phyloP scores from a whole-genome alignment of 1,140 invertebrate genomes.

The Papilio xuthus region DNA sequence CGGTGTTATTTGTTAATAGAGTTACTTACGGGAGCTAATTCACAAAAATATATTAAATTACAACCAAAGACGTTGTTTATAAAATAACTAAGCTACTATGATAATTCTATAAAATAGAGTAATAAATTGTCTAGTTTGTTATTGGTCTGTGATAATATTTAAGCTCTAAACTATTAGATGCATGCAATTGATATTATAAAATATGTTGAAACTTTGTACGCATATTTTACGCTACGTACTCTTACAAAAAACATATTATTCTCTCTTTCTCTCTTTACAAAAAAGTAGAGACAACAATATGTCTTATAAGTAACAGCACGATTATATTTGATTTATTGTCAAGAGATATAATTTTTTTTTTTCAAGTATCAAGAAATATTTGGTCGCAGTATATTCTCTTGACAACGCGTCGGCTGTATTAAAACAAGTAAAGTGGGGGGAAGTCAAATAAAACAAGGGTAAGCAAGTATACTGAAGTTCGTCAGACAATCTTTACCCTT shows the following conservation, averaged over 20 bases:
- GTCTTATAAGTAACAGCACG: no score
- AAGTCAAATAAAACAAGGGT: conserved; percentile 69
- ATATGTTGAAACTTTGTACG: no score
- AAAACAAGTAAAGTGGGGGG: conserved; percentile 59
- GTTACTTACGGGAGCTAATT: conserved; percentile 9
- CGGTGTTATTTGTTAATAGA: conserved; percentile 28
- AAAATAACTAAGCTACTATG: not conserved
- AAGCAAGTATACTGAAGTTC: conserved; percentile 76
- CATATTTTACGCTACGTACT: no score
- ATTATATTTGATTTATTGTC: no score
- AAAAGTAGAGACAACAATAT: no score
- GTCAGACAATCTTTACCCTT: conserved; percentile 71
- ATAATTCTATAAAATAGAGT: no score
- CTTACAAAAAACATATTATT: no score
- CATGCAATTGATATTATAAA: no score
- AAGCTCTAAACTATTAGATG: no score
- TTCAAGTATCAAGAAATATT: not conserved
- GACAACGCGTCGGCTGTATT: conserved; percentile 49
- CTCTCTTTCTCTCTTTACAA: no score
- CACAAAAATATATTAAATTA: not conserved
- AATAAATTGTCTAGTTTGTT: no score
- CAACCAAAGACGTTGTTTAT: not conserved
- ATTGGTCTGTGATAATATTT: no score
- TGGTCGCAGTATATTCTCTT: conserved; percentile 45
- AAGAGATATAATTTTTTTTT: conserved; percentile 11